These are phyloP conservation scores for Archips xylosteana DNA, from an alignment of 2,888 invertebrate genomes.

Conservation along the genomic window DNA sequence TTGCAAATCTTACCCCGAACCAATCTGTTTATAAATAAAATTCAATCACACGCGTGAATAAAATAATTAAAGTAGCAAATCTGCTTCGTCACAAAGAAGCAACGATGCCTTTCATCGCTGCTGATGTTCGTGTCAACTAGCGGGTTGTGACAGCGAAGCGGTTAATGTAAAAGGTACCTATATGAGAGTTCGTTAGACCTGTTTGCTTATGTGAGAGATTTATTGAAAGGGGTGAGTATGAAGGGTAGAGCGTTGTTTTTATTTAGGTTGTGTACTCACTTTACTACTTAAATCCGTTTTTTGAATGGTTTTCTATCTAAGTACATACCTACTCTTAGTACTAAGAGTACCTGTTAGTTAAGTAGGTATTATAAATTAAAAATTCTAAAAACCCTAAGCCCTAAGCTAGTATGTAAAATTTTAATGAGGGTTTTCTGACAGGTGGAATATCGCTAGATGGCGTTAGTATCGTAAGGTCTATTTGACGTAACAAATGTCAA, in stretches of 20 bases:
- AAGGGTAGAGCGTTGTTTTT: not conserved
- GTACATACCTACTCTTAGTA: too few species aligned
- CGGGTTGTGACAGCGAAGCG: slow-evolving; percentile 44
- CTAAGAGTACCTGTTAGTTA: too few species aligned
- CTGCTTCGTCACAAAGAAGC: slow-evolving; percentile 16
- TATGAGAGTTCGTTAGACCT: slow-evolving; percentile 41
- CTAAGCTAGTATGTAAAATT: too few species aligned
- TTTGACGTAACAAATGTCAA: too few species aligned
- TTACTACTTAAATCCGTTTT: not conserved
- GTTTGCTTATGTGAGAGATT: slow-evolving; percentile 22
- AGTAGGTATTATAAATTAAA: too few species aligned
- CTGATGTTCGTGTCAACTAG: slow-evolving; percentile 48
- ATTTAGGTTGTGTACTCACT: not conserved
- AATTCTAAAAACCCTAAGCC: too few species aligned
- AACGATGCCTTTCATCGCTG: slow-evolving; percentile 49
- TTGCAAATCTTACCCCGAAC: slow-evolving; percentile 51
- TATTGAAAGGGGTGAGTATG: slow-evolving; percentile 1
- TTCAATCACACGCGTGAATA: slow-evolving; percentile 66
- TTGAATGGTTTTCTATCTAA: too few species aligned
- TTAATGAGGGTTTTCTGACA: too few species aligned
- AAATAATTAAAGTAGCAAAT: slow-evolving; percentile 38
- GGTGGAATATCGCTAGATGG: too few species aligned
- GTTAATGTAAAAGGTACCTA: slow-evolving; percentile 52
- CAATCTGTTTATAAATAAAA: slow-evolving; percentile 53
- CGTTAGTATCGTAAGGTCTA: too few species aligned